Evolutionary conservation across 2,797 vertebrate genomes (phyloP).

Genomic region (Sebastes reedi): DNA sequence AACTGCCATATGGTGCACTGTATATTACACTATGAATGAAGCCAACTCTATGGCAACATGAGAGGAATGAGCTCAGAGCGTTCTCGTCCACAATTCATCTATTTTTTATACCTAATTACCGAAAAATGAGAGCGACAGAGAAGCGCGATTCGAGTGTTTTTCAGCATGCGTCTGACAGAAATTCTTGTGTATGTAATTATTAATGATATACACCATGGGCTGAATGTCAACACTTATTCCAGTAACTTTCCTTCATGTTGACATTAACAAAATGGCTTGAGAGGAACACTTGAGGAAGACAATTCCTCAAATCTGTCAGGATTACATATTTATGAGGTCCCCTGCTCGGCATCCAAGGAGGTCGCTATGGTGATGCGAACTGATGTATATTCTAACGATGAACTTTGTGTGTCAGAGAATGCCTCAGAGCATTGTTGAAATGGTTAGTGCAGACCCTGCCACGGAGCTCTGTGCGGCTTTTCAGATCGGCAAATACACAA

Average conservation of each 20-base stretch:
- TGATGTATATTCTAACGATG: slow-evolving; percentile 81
- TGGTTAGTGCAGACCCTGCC: slow-evolving; percentile 62
- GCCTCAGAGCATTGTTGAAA: slow-evolving; percentile 73
- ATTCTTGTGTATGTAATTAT: slow-evolving; percentile 67
- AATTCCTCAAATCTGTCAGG: slow-evolving; percentile 82
- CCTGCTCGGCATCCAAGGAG: slow-evolving; percentile 77
- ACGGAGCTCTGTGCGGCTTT: slow-evolving; percentile 49
- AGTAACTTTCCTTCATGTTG: slow-evolving; percentile 79
- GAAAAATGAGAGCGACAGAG: slow-evolving; percentile 47
- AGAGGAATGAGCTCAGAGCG: slow-evolving; percentile 6
- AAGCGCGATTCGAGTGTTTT: slow-evolving; percentile 45
- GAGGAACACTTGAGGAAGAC: slow-evolving; percentile 78
- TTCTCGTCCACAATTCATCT: slow-evolving; percentile 44
- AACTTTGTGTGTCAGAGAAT: slow-evolving; percentile 73
- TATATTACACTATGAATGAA: slow-evolving; percentile 14
- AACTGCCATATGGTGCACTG: background rate
- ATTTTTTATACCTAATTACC: slow-evolving; percentile 61
- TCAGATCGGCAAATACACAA: slow-evolving; percentile 75
- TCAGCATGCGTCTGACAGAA: slow-evolving; percentile 52
- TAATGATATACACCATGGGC: slow-evolving; percentile 77
- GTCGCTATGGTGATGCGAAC: slow-evolving; percentile 80
- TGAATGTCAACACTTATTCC: slow-evolving; percentile 80
- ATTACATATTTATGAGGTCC: slow-evolving; percentile 84
- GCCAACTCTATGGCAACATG: background rate
- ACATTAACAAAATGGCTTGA: slow-evolving; percentile 82